A percentile compares a stretch with the other conserved stretches of the same genome.
Evolutionary conservation across 2,888 invertebrate species (phyloP).

Genomic region (Taenaris catops): DNA sequence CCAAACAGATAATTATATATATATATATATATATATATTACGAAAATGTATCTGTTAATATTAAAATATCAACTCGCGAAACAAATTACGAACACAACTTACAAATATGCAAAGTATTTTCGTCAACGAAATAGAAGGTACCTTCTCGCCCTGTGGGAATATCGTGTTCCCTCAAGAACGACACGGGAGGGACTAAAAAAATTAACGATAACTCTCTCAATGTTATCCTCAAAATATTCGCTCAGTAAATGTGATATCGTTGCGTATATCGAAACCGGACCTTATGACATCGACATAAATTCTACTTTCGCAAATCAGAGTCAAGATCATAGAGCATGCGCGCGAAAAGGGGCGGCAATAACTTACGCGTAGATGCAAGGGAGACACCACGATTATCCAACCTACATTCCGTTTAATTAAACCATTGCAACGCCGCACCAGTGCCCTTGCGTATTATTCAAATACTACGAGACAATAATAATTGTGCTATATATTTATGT

Average conservation of each 20-base stretch:
- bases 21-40: too few relatives aligned
- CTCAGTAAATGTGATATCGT: conserved; percentile 15
- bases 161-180: conserved; percentile 29
- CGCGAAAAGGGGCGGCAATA: conserved; percentile 31
- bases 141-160: too few relatives aligned
- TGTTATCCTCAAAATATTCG: conserved; percentile 19
- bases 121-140: too few relatives aligned
- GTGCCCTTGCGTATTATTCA: too few relatives aligned
- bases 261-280: conserved; percentile 11
- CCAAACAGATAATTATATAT: too few relatives aligned
- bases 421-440: too few relatives aligned
- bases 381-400: conserved; percentile 5
- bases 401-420: conserved; percentile 2
- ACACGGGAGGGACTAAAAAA: conserved; percentile 43
- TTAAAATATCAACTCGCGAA: too few relatives aligned
- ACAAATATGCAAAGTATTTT: too few relatives aligned
- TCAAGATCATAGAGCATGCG: conserved; percentile 53
- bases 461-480: too few relatives aligned
- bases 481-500: too few relatives aligned
- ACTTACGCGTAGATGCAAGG: conserved; percentile 1
- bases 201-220: conserved; percentile 13
- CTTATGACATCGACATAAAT: conserved; percentile 26
- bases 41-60: too few relatives aligned
- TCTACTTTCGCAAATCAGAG: conserved; percentile 36
- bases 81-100: too few relatives aligned